phyloP scores from a whole-genome alignment of 2,888 invertebrate genomes.

The Trachelus troglodyta region DNA sequence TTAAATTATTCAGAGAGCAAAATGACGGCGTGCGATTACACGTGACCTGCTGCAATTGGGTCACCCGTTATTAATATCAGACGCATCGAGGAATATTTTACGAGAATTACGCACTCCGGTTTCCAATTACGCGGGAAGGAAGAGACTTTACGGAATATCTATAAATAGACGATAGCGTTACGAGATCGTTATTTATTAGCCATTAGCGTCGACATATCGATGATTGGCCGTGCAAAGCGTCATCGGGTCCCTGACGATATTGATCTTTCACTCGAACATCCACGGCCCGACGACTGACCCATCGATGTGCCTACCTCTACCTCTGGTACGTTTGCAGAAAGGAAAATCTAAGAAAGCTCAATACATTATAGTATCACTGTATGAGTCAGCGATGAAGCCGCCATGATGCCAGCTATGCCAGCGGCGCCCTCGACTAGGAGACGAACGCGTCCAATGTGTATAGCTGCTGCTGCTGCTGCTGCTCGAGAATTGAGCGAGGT shows the following conservation, averaged over 20 bases:
- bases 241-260: neutral
- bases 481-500: neutral
- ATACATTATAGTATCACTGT: neutral
- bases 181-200: neutral
- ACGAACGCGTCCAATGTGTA: neutral
- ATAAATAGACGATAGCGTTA: slow-evolving; percentile 1
- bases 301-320: too few species aligned
- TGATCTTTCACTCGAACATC: neutral
- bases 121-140: neutral
- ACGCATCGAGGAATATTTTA: neutral
- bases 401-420: neutral
- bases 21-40: neutral
- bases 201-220: neutral
- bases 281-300: neutral
- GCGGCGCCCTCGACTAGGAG: neutral
- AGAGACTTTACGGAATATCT: neutral
- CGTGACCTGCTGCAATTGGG: neutral
- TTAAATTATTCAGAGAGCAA: neutral
- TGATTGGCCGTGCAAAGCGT: neutral
- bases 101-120: neutral
- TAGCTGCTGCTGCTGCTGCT: neutral
- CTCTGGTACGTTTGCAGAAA: neutral
- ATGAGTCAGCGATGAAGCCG: too few species aligned
- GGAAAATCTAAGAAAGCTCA: neutral
- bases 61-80: neutral